Evolutionary conservation across 2,113 vertebrate species (phyloP).

Genomic region (Ellobius talpinus): DNA sequence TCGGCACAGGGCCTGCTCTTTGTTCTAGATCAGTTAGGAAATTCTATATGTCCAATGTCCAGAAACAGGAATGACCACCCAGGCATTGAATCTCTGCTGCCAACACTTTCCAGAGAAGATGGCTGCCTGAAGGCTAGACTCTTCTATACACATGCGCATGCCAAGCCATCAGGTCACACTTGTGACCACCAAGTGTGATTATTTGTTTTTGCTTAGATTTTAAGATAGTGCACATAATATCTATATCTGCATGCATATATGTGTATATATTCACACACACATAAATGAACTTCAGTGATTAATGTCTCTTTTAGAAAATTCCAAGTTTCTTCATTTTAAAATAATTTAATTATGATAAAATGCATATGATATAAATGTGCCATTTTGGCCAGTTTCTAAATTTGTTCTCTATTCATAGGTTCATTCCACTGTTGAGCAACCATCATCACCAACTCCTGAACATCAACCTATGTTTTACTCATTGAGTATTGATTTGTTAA

Average conservation of each 20-base stretch:
- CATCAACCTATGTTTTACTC: background rate
- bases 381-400: background rate
- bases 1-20: background rate
- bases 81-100: rapidly evolving
- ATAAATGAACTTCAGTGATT: background rate
- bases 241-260: too few species aligned
- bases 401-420: rapidly evolving
- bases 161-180: too few species aligned
- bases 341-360: background rate
- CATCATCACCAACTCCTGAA: too few species aligned
- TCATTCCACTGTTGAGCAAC: rapidly evolving
- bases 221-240: background rate
- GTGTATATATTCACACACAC: background rate
- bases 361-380: too few species aligned
- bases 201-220: background rate
- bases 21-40: background rate
- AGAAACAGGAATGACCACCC: rapidly evolving
- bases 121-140: background rate
- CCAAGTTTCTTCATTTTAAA: background rate
- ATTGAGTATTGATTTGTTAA: rapidly evolving
- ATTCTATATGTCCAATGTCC: background rate
- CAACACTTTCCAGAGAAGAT: background rate
- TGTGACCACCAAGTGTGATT: rapidly evolving
- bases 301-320: background rate
- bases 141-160: background rate